Conservation (phyloP, 2,113 vertebrate genomes). For the Ancistrus triradiatus region DNA sequence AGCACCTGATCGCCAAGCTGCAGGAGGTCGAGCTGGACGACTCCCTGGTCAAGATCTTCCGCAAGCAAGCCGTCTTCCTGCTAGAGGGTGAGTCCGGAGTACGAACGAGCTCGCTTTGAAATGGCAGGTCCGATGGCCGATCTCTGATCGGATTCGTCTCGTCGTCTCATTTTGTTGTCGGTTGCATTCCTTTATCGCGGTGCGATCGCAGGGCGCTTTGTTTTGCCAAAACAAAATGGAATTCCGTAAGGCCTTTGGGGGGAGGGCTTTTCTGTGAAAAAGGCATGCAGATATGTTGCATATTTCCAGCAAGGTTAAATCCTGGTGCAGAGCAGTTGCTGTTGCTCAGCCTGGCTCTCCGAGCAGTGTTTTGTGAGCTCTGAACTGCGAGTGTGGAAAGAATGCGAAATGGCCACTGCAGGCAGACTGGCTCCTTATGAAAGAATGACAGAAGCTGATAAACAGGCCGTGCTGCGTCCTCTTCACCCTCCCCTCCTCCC, state of each 20-base stretch:
- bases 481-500: slow-evolving; percentile 19
- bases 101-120: too few relatives aligned
- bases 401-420: slow-evolving; percentile 25
- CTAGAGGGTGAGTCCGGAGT: slow-evolving; percentile 87
- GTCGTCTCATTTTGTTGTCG: slow-evolving; percentile 3
- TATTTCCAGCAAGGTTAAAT: slow-evolving; percentile 18
- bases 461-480: slow-evolving; percentile 11
- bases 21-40: slow-evolving; percentile 87
- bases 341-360: neutral
- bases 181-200: neutral
- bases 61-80: slow-evolving; percentile 88
- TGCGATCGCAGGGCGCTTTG: slow-evolving; percentile 8
- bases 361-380: neutral
- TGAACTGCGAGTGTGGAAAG: slow-evolving; percentile 18
- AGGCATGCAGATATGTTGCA: neutral
- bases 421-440: slow-evolving; percentile 23
- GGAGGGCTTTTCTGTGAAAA: slow-evolving; percentile 4
- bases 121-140: too few relatives aligned
- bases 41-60: slow-evolving; percentile 87
- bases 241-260: slow-evolving; percentile 10
- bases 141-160: neutral
- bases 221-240: slow-evolving; percentile 14
- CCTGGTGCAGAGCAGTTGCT: neutral
- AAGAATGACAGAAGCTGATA: slow-evolving; percentile 24
- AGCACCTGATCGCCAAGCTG: slow-evolving; percentile 88